Percentiles rank a stretch among this genome's conserved stretches.
Conservation (phyloP, 2,797 vertebrate genomes). For the Lepus oiostolus region DNA sequence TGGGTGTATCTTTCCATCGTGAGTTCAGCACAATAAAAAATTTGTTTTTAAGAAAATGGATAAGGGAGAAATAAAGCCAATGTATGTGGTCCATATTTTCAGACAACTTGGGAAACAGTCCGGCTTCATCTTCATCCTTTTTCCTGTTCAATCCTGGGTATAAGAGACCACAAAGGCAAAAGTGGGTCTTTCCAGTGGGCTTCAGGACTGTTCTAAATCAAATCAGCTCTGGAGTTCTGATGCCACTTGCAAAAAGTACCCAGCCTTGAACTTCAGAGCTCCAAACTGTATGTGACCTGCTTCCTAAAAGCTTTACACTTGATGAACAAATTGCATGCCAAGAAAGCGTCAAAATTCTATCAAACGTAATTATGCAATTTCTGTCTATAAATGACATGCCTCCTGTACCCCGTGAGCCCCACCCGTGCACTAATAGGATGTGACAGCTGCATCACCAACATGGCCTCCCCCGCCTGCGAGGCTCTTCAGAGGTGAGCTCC, state of each 20-base stretch:
- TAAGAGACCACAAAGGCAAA: neutral
- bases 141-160: neutral
- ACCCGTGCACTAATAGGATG: neutral
- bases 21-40: neutral
- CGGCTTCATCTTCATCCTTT: neutral
- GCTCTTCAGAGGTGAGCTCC: conserved; percentile 67
- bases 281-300: conserved; percentile 61
- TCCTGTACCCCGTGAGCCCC: conserved; percentile 67
- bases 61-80: neutral
- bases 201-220: neutral
- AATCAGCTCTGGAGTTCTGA: neutral
- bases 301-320: conserved; percentile 22
- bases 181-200: neutral
- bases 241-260: conserved; percentile 17
- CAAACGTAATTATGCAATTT: conserved; percentile 78
- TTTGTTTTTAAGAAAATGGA: neutral
- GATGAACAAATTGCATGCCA: conserved; percentile 77
- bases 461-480: conserved; percentile 63
- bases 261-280: conserved; percentile 69
- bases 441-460: conserved; percentile 72
- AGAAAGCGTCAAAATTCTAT: conserved; percentile 71
- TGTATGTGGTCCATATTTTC: neutral
- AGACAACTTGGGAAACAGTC: neutral
- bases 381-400: conserved; percentile 81
- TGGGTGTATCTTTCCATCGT: neutral